phyloP scores from a whole-genome alignment of 2,113 vertebrate species.

The Scytalopus superciliaris region DNA sequence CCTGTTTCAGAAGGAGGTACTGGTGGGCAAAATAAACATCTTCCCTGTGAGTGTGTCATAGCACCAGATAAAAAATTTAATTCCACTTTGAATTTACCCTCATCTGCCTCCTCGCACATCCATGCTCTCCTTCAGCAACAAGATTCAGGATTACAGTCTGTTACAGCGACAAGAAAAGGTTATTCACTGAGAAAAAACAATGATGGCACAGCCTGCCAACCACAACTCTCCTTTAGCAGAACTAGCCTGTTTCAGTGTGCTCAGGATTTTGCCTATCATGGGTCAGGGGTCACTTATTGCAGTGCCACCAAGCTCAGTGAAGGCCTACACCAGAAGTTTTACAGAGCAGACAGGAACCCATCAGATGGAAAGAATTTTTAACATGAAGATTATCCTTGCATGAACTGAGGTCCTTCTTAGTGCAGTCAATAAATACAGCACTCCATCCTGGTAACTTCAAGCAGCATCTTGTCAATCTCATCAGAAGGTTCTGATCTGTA shows the following conservation, averaged over 20 bases:
- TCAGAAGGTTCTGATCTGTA: not conserved
- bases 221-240: not conserved
- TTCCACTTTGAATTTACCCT: not conserved
- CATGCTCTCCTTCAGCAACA: not conserved
- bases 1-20: not conserved
- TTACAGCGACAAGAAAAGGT: not conserved
- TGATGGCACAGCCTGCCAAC: not conserved
- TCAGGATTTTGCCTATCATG: not conserved
- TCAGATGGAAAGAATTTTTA: not conserved
- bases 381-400: not conserved
- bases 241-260: not conserved
- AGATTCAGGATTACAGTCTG: not conserved
- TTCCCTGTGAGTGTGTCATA: not conserved
- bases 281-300: not conserved
- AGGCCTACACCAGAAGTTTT: not conserved
- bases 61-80: not conserved
- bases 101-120: not conserved
- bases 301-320: not conserved
- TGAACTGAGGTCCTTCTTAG: not conserved
- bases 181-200: not conserved
- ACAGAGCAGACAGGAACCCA: not conserved
- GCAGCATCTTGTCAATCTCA: not conserved
- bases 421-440: not conserved
- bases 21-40: not conserved
- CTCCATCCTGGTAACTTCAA: not conserved